Percentiles rank a stretch among this genome's conserved stretches.
Conservation (phyloP, 2,113 vertebrate genomes). For the Elachura formosa region DNA sequence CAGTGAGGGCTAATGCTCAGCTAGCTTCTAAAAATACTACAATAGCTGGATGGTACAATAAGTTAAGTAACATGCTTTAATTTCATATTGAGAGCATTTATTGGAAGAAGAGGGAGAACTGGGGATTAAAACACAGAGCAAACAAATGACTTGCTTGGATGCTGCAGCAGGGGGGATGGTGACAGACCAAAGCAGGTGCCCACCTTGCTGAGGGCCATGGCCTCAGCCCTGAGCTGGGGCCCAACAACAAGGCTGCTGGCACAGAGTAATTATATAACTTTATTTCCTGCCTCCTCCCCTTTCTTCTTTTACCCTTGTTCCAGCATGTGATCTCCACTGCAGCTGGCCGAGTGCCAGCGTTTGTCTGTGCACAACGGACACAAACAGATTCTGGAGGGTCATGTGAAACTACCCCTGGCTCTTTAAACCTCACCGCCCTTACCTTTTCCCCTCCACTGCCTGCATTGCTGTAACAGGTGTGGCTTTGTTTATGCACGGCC, state of each 20-base stretch:
- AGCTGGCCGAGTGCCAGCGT: slow-evolving; percentile 3
- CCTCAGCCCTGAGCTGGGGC: not conserved
- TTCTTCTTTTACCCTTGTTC: not conserved
- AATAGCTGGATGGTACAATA: slow-evolving; percentile 19
- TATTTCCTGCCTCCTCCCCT: not conserved
- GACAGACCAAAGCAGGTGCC: slow-evolving; percentile 2
- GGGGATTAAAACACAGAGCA: not conserved
- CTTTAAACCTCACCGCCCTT: not conserved
- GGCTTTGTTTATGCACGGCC: slow-evolving; percentile 8
- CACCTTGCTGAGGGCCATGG: not conserved
- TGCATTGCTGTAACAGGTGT: not conserved
- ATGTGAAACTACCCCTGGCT: not conserved
- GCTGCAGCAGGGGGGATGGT: not conserved
- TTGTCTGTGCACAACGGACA: not conserved
- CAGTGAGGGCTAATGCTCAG: not conserved
- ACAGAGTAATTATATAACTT: not conserved
- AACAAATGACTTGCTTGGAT: not conserved
- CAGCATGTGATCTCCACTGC: not conserved
- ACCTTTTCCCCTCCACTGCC: not conserved
- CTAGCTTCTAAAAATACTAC: slow-evolving; percentile 52
- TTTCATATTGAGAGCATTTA: slow-evolving; percentile 26
- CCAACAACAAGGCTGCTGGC: fast-evolving
- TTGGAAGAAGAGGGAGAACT: not conserved
- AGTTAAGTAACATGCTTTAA: slow-evolving; percentile 48
- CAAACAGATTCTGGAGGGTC: slow-evolving; percentile 1